These are phyloP conservation scores for Tetragnatha versicolor DNA, from an alignment of 1,140 invertebrate species.

Conservation along the genomic window DNA sequence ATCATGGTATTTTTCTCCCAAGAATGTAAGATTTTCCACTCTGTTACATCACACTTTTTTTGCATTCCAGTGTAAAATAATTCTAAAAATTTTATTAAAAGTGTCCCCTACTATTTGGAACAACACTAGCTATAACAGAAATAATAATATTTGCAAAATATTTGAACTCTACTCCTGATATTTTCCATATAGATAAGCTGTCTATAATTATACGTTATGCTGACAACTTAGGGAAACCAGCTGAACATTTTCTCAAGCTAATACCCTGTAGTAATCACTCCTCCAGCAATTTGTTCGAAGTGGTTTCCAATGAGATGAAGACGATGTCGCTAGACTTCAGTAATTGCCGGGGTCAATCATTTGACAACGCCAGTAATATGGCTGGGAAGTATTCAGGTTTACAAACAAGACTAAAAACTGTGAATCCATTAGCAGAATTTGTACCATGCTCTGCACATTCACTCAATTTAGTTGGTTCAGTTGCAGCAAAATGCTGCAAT, in stretches of 20 bases:
- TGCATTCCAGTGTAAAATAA: too few species aligned
- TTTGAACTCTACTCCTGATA: constrained; percentile 6
- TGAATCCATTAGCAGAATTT: not conserved
- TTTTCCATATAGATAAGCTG: not conserved
- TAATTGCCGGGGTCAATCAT: not conserved
- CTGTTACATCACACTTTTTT: too few species aligned
- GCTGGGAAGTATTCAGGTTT: not conserved
- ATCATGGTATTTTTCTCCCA: too few species aligned
- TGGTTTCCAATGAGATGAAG: not conserved
- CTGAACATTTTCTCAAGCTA: not conserved
- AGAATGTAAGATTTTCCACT: too few species aligned
- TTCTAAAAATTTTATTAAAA: too few species aligned
- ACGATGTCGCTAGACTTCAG: not conserved
- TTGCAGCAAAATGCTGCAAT: not conserved
- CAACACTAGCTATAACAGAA: too few species aligned
- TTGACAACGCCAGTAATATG: not conserved
- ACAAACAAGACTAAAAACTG: not conserved
- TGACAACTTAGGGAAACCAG: not conserved
- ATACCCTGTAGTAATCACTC: not conserved
- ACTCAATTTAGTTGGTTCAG: not conserved
- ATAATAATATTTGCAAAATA: not conserved
- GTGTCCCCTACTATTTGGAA: too few species aligned
- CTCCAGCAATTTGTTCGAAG: not conserved
- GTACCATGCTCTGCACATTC: not conserved
- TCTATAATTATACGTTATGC: not conserved